phyloP scores from a whole-genome alignment of 2,888 invertebrate species.

The Eilema sororculum region DNA sequence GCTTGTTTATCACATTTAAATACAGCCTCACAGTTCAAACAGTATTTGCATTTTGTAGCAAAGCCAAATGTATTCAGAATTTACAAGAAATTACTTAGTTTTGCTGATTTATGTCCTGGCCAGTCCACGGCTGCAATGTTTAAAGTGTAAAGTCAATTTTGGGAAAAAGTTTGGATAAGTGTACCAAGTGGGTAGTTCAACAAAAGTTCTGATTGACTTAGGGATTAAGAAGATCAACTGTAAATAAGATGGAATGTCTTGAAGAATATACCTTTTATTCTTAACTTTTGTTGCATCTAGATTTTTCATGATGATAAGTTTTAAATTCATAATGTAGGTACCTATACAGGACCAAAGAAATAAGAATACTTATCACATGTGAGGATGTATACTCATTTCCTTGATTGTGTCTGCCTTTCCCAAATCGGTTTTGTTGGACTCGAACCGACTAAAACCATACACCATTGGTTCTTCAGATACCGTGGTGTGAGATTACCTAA shows the following conservation, averaged over 20 bases:
- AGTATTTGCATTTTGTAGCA: conserved; percentile 46
- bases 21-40: conserved; percentile 36
- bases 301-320: not conserved
- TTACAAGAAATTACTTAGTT: conserved; percentile 47
- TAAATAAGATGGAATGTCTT: conserved; percentile 10
- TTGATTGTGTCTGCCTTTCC: too few species aligned
- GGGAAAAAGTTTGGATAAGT: conserved; percentile 38
- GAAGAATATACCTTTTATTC: not conserved
- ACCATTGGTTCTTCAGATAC: too few species aligned
- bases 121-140: conserved; percentile 29
- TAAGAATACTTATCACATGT: too few species aligned
- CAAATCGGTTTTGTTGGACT: too few species aligned
- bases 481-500: too few species aligned
- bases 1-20: conserved; percentile 69
- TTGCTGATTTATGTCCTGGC: conserved; percentile 41
- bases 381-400: too few species aligned
- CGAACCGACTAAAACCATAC: too few species aligned
- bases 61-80: conserved; percentile 46
- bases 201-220: conserved; percentile 42
- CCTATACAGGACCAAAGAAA: not conserved
- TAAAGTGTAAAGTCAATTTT: conserved; percentile 45
- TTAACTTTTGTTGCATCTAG: not conserved
- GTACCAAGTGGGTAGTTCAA: conserved; percentile 38
- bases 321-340: not conserved
- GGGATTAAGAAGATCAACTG: conserved; percentile 23